phyloP scores from a whole-genome alignment of 2,113 vertebrate species.

The Dipodomys stephensi region DNA sequence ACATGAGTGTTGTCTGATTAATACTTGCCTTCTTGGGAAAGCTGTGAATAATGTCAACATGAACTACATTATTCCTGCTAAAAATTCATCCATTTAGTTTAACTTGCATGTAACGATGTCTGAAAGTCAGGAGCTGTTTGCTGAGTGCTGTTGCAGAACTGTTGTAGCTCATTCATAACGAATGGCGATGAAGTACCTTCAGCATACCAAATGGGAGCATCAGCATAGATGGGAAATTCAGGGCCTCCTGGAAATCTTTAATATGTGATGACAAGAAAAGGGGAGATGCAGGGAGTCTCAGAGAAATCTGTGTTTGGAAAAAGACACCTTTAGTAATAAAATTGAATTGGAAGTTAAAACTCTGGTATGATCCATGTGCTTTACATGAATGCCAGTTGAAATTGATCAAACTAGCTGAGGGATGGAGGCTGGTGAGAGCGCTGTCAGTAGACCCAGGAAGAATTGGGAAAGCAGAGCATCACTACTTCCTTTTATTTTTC shows the following conservation, averaged over 20 bases:
- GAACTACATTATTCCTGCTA: slow-evolving; percentile 80
- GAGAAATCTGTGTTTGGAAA: slow-evolving; percentile 57
- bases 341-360: slow-evolving; percentile 59
- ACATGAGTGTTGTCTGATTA: slow-evolving; percentile 80
- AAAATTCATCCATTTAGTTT: slow-evolving; percentile 82
- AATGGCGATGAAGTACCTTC: slow-evolving; percentile 48
- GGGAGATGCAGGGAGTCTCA: slow-evolving; percentile 17
- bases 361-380: slow-evolving; percentile 27
- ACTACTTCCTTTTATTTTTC: too few species aligned
- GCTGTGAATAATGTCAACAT: slow-evolving; percentile 82
- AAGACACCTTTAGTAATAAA: slow-evolving; percentile 54
- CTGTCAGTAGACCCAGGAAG: not conserved
- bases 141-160: slow-evolving; percentile 49
- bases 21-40: slow-evolving; percentile 81
- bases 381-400: slow-evolving; percentile 44
- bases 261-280: slow-evolving; percentile 46
- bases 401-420: slow-evolving; percentile 59
- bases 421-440: not conserved
- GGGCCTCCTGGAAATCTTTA: slow-evolving; percentile 57
- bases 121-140: slow-evolving; percentile 78
- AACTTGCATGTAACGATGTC: slow-evolving; percentile 73
- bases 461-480: not conserved
- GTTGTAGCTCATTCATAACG: slow-evolving; percentile 69
- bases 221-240: slow-evolving; percentile 64
- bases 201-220: slow-evolving; percentile 62